Evolutionary conservation across 2,797 vertebrate genomes (phyloP), one percentile per base, ranked within the genome.

Genomic region (Gadopsis bispinosus): DNA sequence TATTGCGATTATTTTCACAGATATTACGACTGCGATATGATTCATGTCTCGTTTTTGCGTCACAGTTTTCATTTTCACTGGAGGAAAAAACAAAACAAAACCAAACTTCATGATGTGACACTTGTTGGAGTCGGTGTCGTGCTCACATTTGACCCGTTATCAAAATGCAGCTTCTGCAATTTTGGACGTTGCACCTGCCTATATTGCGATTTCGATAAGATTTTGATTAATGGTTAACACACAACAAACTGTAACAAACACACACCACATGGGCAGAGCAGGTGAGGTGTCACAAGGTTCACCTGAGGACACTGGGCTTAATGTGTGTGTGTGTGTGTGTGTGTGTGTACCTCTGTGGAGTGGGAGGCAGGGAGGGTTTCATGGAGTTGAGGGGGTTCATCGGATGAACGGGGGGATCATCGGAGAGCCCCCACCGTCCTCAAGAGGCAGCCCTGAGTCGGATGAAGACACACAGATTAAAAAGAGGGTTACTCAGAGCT

Each of bases 341-440:
- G 70, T 43, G 79, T 71, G 69, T 59, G 60, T 89, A 92, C 92
- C 93, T 93, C 80, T 93, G 93, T 79, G 89, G 89, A 87, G 81
- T 92, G 86, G 85, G 88, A 87, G 88, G 89, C 76, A 91, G 90
- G 83, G 86, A 90, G 79, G 89, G 87, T 92, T 93, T 92, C 91
- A 93, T 93, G 85, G 91, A 93, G 91, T 91, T 91, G 79, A 90
- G 83, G 74, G 84, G 89, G 91, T 92, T 93, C 91, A 92, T 94
- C 80, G 82, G 88, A 91, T 90, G 87, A 89, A 92, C 59, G 77
- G 80, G 79, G 89, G 89, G 87, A 89, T 91, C 91, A 93, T 93
- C 45, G 80, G 72, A 84, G 85, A 88, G 84, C 91, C 92, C 91
- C 91, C 89, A 81, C 89, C 81, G 81, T 91, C 83, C 69, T 90